A percentile compares a stretch with the other conserved stretches of the same genome.
Evolutionary conservation across 2,797 vertebrate species (phyloP).

Genomic region (Anisognathus igniventris): DNA sequence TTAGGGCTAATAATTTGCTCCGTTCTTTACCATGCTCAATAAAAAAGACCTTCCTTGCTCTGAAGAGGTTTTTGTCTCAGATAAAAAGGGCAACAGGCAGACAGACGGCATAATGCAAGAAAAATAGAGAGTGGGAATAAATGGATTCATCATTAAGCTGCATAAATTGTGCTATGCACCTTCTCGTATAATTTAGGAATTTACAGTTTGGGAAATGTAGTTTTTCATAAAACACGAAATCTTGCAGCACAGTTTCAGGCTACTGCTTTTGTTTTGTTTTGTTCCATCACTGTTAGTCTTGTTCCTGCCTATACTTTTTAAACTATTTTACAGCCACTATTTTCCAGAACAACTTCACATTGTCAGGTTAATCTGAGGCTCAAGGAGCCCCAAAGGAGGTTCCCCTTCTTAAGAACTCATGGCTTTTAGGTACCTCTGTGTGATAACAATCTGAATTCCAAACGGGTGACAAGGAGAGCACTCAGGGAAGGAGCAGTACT

Average conservation of each 20-base stretch:
- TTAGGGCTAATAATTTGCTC: background rate
- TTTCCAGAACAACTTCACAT: background rate
- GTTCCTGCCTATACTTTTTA: background rate
- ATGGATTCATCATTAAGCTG: background rate
- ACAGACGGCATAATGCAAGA: background rate
- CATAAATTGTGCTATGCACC: background rate
- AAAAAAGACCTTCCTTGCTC: background rate
- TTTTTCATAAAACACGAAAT: background rate
- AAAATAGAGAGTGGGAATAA: background rate
- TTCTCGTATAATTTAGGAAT: background rate
- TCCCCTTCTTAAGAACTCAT: background rate
- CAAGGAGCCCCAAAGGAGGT: background rate
- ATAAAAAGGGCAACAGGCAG: background rate
- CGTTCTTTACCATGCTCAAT: background rate
- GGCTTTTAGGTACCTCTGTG: background rate
- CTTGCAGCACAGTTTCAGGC: background rate
- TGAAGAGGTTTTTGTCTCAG: background rate
- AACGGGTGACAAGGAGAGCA: background rate
- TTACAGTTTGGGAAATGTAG: background rate
- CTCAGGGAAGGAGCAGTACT: background rate
- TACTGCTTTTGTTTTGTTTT: background rate
- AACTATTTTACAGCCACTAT: background rate
- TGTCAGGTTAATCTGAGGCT: background rate
- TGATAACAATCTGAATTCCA: background rate
- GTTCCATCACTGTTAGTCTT: background rate